Evolutionary conservation across 2,797 vertebrate genomes (phyloP), one percentile per base, ranked within the genome.

Genomic region (Sphenopsis melanotis): DNA sequence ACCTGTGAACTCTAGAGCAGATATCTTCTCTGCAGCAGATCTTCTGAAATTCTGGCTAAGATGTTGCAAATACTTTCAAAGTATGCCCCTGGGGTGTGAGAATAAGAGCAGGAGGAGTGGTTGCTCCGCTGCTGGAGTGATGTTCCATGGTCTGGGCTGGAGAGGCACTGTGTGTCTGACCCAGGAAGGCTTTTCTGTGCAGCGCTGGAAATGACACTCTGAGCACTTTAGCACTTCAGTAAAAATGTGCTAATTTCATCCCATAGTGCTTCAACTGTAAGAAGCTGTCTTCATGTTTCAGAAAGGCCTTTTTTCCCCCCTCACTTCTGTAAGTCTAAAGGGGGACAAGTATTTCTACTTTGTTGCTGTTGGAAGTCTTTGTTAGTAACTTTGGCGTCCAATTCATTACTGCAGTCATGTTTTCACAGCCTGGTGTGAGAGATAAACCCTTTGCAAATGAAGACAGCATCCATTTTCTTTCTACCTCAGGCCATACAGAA

Each of bases 371-470:
- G 96, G 98, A 98, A 98, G 97, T 97, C 98, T 98, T 98, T 98
- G 98, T 98, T 98, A 97, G 98, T 93, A 97, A 98, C 97, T 96
- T 97, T 95, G 92, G 96, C 96, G 94, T 97, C 83, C 95, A 97
- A 94, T 98, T 98, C 98, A 98, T 98, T 98, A 98, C 97, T 96
- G 97, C 89, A 72, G 89, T 97, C 97, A 89, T 97, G 97, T 98
- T 98, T 98, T 96, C 94, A 95, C 83, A 97, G 98, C 98, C 98
- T 99, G 98, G 97, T 96, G 61, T 82, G 97, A 97, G 97, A 99
- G 98, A 99, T 99, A 99, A 99, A 99, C 98, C 98, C 97, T 97
- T 76, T 95, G 98, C 98, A 97, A 97, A 98, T 98, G 98, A 98
- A 98, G 98, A 98, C 97, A 97, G 97, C 97, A 97, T 98, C 97